Base-by-base conservation (phyloP, 1,140 invertebrate genomes). In the Drosophila mayri region DNA sequence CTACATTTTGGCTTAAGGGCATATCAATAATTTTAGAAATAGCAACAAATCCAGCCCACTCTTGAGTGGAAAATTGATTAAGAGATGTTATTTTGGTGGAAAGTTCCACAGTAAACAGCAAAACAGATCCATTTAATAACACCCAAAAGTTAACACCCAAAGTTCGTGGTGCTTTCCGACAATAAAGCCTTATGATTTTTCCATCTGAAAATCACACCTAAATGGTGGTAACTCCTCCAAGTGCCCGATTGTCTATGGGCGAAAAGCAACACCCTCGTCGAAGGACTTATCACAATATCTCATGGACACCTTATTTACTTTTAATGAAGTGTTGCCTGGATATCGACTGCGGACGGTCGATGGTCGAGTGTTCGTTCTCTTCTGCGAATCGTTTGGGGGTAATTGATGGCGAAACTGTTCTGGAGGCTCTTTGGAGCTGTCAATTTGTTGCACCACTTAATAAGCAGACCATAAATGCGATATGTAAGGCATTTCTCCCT, bases 291-390 rank as follows among this genome's bases (percentile, higher is more conserved):
- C 64, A 35, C 64, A 72, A 64, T 58, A 87, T 72, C 70, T 79
- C 49, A 40, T 61, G 77, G 64, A 79, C 77, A 80, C 67, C 80
- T 84, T 88, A 84, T 88, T 90, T 84, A 84, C 76, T 84, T 84
- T 78, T 84, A 81, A 88, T 88, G 72, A 87, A 87, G 83, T 88
- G 83, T 63, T 79, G 78, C 35, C 52, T 55, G 35, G 52, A 38
- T 54, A 50, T 50, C 25, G 46, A n/a, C 28, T 20, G 49, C 18
- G n/a, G 47, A 49, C 4, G 25, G 25, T 30, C 47, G n/a, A 14
- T 35, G 50, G 50, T 37, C 50, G 67, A 47, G 12, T 40, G 16
- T 37, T 44, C 25, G 46, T 37, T 25, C 44, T 25, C 52, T 78
- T 68, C 66, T 74, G 44, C 61, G 68, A 67, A 58, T 67, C 49